Percentiles rank a stretch among this genome's conserved stretches.
Evolutionary conservation across 1,140 invertebrate genomes (phyloP).

Genomic region (Carposina sasakii): DNA sequence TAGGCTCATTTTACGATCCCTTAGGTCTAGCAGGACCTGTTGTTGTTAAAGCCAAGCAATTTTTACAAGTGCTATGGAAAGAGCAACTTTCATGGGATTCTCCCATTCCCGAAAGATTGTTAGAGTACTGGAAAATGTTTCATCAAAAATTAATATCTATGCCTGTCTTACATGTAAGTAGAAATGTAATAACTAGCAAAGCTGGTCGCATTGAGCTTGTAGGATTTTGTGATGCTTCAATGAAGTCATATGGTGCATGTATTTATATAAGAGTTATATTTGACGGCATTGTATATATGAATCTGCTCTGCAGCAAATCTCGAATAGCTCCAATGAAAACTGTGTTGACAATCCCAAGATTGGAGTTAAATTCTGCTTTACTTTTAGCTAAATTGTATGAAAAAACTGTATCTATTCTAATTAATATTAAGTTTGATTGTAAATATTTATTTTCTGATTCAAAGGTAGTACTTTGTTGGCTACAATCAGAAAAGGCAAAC

Average conservation of each 20-base stretch:
- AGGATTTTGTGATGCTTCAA: slow-evolving; percentile 1
- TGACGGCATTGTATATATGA: not conserved
- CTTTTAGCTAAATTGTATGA: not conserved
- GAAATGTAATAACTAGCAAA: not conserved
- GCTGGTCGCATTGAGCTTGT: not conserved
- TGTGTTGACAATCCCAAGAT: not conserved
- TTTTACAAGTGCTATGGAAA: slow-evolving; percentile 28
- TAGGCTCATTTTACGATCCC: slow-evolving; percentile 25
- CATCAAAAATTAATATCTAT: not conserved
- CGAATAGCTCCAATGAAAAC: not conserved
- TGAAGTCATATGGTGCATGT: not conserved
- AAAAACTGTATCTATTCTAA: too few species aligned
- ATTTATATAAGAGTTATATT: not conserved
- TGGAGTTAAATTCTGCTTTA: slow-evolving; percentile 8
- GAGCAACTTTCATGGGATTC: slow-evolving; percentile 15
- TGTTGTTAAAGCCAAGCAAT: slow-evolving; percentile 17
- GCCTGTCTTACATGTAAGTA: not conserved
- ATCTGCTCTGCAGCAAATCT: not conserved
- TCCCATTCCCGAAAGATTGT: not conserved
- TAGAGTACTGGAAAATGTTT: slow-evolving; percentile 1
- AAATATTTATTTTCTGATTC: slow-evolving; percentile 13
- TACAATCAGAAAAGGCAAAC: too few species aligned
- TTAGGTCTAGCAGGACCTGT: slow-evolving; percentile 22
- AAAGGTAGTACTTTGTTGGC: slow-evolving; percentile 7
- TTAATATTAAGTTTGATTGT: too few species aligned